Conservation (phyloP, 2,113 vertebrate species). For the Myotis yumanensis region DNA sequence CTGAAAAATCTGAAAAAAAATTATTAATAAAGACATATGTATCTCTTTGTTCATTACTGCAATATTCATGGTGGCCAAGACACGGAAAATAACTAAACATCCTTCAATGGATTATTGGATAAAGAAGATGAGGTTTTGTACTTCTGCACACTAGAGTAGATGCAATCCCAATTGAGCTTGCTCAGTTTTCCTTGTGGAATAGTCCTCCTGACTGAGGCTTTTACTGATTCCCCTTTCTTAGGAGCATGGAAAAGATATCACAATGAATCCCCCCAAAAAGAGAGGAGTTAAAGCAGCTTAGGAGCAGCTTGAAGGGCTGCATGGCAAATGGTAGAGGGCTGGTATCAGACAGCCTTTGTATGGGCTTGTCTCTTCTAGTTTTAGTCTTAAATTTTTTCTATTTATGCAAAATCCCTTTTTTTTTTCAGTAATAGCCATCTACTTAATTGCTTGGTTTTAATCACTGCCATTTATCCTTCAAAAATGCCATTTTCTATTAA, state of each 20-base stretch:
- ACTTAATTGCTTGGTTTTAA: neutral
- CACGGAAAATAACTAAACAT: too few relatives aligned
- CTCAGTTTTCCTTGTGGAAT: neutral
- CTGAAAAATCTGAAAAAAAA: too few relatives aligned
- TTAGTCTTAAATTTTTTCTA: neutral
- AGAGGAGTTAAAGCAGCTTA: neutral
- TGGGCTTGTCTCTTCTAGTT: neutral
- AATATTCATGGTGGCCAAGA: too few relatives aligned
- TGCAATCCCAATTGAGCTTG: neutral
- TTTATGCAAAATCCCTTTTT: neutral
- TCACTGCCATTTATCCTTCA: neutral
- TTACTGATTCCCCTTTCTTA: neutral
- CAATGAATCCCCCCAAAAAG: neutral
- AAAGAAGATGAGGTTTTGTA: neutral
- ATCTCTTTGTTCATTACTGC: too few relatives aligned
- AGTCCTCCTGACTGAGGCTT: neutral
- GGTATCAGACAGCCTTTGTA: accelerated
- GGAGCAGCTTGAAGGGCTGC: neutral
- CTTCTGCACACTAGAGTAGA: neutral
- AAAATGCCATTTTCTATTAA: neutral
- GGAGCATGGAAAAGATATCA: neutral
- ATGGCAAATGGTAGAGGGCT: neutral
- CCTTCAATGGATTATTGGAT: neutral
- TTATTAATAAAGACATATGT: too few relatives aligned
- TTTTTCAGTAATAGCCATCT: neutral